These are phyloP conservation scores for Danionella dracula DNA, from an alignment of 2,797 vertebrate genomes.

Conservation along the genomic window DNA sequence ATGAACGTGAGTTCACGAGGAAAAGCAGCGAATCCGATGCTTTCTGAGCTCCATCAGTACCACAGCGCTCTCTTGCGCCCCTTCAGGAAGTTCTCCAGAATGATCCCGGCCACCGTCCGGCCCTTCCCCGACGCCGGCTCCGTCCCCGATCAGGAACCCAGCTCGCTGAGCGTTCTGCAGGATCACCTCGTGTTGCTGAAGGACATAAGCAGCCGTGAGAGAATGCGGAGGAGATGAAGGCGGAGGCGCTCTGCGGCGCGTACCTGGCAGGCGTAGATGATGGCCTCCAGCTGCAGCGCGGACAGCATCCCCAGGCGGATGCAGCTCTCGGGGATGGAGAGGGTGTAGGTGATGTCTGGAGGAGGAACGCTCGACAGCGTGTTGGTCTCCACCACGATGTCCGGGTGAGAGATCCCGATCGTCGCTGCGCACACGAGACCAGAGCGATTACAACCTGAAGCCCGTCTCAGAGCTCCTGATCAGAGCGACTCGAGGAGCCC, in stretches of 20 bases:
- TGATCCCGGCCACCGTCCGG: constrained; percentile 90
- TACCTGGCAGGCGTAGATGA: constrained; percentile 97
- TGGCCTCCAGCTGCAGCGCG: constrained; percentile 93
- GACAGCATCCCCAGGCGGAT: constrained; percentile 78
- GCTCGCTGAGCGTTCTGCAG: constrained; percentile 87
- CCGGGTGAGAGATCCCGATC: constrained; percentile 92
- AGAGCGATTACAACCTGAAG: background rate
- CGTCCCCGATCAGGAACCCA: constrained; percentile 92
- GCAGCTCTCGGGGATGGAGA: constrained; percentile 74
- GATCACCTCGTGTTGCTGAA: constrained; percentile 95
- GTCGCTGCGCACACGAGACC: constrained; percentile 70
- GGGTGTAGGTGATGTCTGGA: constrained; percentile 86
- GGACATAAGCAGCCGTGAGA: background rate
- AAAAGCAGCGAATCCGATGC: no score
- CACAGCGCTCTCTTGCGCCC: constrained; percentile 91
- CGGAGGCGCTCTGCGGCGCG: no score
- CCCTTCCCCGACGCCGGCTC: constrained; percentile 93
- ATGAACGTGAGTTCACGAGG: no score
- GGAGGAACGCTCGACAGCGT: constrained; percentile 95
- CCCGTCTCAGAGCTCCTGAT: no score
- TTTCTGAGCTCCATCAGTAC: constrained; percentile 62
- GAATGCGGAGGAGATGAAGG: no score
- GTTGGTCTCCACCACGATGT: constrained; percentile 96
- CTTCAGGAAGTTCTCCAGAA: constrained; percentile 88
- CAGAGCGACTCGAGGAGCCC: background rate